Conservation (phyloP, 2,113 vertebrate genomes). For the Clarias macrocephalus region DNA sequence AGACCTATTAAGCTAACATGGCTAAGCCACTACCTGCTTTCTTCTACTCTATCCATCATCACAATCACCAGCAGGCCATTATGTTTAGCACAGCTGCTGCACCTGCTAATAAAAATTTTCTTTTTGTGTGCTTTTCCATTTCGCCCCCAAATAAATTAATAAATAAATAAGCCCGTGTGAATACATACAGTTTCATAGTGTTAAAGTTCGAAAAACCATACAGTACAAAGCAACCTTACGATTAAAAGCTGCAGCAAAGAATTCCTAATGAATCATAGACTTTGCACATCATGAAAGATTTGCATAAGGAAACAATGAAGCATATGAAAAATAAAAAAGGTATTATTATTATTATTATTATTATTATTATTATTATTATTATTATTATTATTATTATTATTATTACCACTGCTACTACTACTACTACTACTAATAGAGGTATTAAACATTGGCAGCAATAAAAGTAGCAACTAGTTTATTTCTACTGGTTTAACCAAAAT, state of each 20-base stretch:
- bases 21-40: neutral
- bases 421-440: too few relatives aligned
- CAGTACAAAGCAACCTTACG: neutral
- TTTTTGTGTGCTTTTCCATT: neutral
- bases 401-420: too few relatives aligned
- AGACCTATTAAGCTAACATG: neutral
- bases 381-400: too few relatives aligned
- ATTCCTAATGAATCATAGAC: too few relatives aligned
- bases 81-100: neutral
- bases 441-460: neutral
- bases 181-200: neutral
- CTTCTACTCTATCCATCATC: neutral
- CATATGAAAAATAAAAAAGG: neutral
- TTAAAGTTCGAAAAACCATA: neutral
- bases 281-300: too few relatives aligned
- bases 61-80: neutral
- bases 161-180: neutral
- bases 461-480: neutral
- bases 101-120: neutral
- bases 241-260: neutral
- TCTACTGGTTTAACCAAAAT: neutral
- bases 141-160: neutral
- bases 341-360: neutral
- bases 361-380: too few relatives aligned
- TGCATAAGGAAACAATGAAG: neutral